These are phyloP conservation scores for Lontra canadensis DNA, from an alignment of 2,113 vertebrate genomes.

Conservation along the genomic window DNA sequence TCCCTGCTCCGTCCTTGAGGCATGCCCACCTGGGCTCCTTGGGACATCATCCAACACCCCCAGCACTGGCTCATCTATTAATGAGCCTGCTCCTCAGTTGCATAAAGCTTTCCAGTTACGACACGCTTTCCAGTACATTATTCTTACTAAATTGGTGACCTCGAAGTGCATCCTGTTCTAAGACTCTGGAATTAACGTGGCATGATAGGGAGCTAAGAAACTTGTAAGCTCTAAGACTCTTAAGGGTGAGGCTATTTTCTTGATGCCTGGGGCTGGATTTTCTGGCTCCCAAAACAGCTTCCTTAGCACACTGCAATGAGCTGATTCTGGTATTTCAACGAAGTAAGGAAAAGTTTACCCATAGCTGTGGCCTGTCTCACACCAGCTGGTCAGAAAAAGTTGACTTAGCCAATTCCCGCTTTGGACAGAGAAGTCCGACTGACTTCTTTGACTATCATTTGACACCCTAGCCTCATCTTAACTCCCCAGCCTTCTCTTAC, in stretches of 20 bases:
- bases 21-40: background rate
- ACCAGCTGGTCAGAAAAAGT: background rate
- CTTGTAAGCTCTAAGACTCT: background rate
- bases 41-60: background rate
- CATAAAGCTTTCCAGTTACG: background rate
- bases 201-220: background rate
- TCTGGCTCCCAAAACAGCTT: background rate
- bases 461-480: background rate
- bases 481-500: background rate
- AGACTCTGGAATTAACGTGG: background rate
- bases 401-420: background rate
- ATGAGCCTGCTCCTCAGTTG: background rate
- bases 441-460: background rate
- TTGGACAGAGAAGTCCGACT: background rate
- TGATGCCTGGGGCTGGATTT: background rate
- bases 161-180: background rate
- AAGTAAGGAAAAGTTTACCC: background rate
- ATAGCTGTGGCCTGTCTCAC: background rate
- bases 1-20: background rate
- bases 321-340: background rate
- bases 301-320: background rate
- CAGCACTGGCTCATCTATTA: background rate
- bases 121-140: background rate
- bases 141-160: background rate
- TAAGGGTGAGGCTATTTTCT: background rate